Evolutionary conservation across 1,140 invertebrate genomes (phyloP), one percentile per base, ranked within the genome.

Genomic region (Trichoplusia ni): DNA sequence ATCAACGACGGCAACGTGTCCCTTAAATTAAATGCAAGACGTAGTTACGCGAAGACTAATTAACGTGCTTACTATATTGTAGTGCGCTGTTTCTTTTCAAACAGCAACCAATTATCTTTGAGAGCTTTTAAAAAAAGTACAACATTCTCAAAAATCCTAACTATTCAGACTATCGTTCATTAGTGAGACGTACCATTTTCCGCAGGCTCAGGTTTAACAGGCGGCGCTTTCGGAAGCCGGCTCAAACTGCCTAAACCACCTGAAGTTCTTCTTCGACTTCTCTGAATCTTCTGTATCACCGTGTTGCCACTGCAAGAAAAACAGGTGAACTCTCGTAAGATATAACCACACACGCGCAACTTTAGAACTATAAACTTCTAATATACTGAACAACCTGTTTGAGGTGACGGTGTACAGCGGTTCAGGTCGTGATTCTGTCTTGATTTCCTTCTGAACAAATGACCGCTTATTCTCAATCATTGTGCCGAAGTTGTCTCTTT

Each of bases 401-500:
- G 81, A 75, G 6, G 79, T 83, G 2, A 86, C 75, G 1, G 81
- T 84, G 54, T 85, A 83, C 49, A 85, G 18, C 0, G 80, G 74
- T 14, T 83, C 84, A 0, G 78, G 47, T 4, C 77, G 77, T 5
- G 46, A 46, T 63, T 84, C 84, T 46, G 73, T 68, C 71, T 81
- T 86, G 4, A 69, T 64, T 58, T 88, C 85, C 56, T 81, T 86
- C 54, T 86, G 84, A 5, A 81, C 40, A 25, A 73, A 66, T 0
- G 78, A 76, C 8, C 75, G 72, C 46, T 86, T 86, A 58, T 67
- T 84, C 16, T 86, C 85, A 69, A 84, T 79, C 77, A 84, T 80
- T 60, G 75, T 81, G 46, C n/a, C 19, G 47, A 66, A 80, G 25
- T 71, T 73, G 9, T 84, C 74, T 31, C 71, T 64, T 33, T 71